Evolutionary conservation across 2,888 invertebrate genomes (phyloP).

Genomic region (Panopea generosa): DNA sequence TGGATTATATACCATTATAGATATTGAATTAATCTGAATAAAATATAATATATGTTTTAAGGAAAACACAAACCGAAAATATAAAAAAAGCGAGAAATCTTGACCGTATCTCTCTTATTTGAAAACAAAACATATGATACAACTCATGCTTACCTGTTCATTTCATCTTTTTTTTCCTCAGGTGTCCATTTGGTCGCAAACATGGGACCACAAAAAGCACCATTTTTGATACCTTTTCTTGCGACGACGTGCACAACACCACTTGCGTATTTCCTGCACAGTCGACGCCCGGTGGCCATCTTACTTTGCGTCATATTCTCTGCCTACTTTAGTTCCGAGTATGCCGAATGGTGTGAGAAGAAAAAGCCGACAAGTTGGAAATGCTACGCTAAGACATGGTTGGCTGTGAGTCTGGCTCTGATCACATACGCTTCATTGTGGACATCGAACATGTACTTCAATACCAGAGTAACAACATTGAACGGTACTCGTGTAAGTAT

Average conservation of each 20-base stretch:
- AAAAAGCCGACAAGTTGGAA: slow-evolving; percentile 23
- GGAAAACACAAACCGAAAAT: too few species aligned
- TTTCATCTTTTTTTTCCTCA: slow-evolving; percentile 83
- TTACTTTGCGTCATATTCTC: slow-evolving; percentile 36
- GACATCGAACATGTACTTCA: slow-evolving; percentile 51
- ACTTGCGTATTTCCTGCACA: slow-evolving; percentile 84
- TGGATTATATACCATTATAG: too few species aligned
- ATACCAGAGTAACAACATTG: slow-evolving; percentile 34
- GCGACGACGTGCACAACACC: slow-evolving; percentile 91
- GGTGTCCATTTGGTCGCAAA: slow-evolving; percentile 97
- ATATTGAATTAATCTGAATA: too few species aligned
- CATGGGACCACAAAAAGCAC: slow-evolving; percentile 93
- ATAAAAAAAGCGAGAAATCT: too few species aligned
- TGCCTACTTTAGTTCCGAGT: slow-evolving; percentile 41
- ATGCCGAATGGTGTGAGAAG: slow-evolving; percentile 39
- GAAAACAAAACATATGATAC: too few species aligned
- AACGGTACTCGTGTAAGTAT: slow-evolving; percentile 52
- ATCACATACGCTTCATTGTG: slow-evolving; percentile 40
- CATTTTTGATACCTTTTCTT: slow-evolving; percentile 89
- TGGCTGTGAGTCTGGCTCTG: slow-evolving; percentile 13
- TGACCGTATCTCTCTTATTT: too few species aligned
- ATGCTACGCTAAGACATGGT: slow-evolving; percentile 29
- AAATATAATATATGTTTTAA: too few species aligned
- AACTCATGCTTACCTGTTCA: too few species aligned
- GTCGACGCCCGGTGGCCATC: slow-evolving; percentile 26